Evolutionary conservation across 2,113 vertebrate species (phyloP).

Genomic region (Nibea albiflora): DNA sequence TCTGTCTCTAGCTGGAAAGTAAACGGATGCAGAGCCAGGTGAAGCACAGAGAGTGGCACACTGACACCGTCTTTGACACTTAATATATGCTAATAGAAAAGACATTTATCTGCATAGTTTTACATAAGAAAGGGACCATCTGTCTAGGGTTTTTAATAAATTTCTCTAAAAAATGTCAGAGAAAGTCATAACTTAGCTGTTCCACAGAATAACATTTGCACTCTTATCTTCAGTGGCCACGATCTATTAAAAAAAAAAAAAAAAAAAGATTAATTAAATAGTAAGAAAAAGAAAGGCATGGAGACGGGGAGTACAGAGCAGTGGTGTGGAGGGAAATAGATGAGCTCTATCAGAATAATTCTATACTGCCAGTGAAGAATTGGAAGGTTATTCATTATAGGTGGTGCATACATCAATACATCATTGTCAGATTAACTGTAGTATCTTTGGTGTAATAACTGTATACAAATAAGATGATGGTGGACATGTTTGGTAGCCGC

Average conservation of each 20-base stretch:
- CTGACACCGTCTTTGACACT: conserved; percentile 63
- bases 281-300: conserved; percentile 17
- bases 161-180: conserved; percentile 61
- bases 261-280: conserved; percentile 59
- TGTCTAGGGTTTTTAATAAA: conserved; percentile 72
- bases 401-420: conserved; percentile 12
- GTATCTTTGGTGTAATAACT: no score
- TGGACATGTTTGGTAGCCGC: no score
- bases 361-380: conserved; percentile 11
- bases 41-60: conserved; percentile 12
- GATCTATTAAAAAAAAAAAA: conserved; percentile 60
- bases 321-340: conserved; percentile 13
- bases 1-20: conserved; percentile 49
- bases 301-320: conserved; percentile 25
- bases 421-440: conserved; percentile 14
- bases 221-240: conserved; percentile 52
- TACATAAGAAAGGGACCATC: conserved; percentile 78
- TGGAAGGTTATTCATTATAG: conserved; percentile 6
- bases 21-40: conserved; percentile 35
- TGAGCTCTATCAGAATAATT: conserved; percentile 36
- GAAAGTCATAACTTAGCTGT: conserved; percentile 71
- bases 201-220: conserved; percentile 70
- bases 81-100: conserved; percentile 80
- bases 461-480: no score
- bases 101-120: conserved; percentile 78